Base-by-base conservation (phyloP, 2,888 invertebrate species). In the Zhuqinia jingwanae region DNA sequence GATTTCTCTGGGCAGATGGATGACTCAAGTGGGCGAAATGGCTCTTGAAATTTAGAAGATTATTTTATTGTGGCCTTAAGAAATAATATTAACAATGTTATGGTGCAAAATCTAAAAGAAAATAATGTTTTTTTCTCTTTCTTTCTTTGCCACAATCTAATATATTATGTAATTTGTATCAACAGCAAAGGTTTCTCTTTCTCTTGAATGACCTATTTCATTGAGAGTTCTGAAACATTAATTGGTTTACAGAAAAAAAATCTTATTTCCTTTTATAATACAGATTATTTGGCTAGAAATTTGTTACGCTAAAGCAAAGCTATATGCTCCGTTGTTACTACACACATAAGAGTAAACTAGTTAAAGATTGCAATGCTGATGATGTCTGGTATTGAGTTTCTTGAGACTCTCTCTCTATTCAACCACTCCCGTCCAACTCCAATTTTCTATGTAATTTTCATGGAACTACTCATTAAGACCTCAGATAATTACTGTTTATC, bases 401-500 rank as follows among this genome's bases (percentile, higher is more conserved):
- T 17, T 17, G 53, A 53, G 53, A n/a, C n/a, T n/a, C n/a, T n/a
- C n/a, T n/a, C 53, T 36, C 36, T 6, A 36, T 36, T 8, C 11
- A 70, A 80, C 53, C 68, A 56, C 70, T 78, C 84, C 84, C 70
- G 78, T 77, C 76, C 56, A 22, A 78, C 78, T 60, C 85, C 78
- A 85, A 68, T 78, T 70, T 78, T 77, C 70, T 60, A 47, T 70
- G 78, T 73, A 78, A 78, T 78, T 78, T 85, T 85, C 70, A 70
- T n/a, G 22, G 25, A 85, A 78, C 85, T 73, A 36, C 78, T 85
- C 85, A 85, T 85, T 85, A 85, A 85, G 60, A 65, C 53, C 20
- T 78, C 30, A 45, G 77, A 84, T 78, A 85, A 85, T 85, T 85
- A 78, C 73, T 78, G 73, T 70, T 78, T 85, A 85, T 68, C 47